A percentile compares a stretch with the other conserved stretches of the same genome.
phyloP scores from a whole-genome alignment of 2,113 vertebrate species.

The Sebastes schlegelii region DNA sequence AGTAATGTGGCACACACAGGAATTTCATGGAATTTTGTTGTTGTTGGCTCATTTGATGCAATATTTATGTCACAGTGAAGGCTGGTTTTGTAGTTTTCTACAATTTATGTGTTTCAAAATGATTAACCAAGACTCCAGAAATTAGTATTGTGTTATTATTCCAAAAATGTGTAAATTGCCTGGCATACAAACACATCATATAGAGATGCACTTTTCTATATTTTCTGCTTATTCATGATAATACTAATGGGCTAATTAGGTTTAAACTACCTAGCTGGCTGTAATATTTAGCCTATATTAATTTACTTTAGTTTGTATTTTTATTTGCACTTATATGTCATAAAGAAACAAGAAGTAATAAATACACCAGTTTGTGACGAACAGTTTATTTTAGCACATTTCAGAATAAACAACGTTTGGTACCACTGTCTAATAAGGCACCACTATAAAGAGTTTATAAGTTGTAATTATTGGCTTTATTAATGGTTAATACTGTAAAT shows the following conservation, averaged over 20 bases:
- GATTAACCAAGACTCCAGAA: neutral
- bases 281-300: neutral
- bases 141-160: neutral
- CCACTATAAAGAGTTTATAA: neutral
- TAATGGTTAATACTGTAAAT: slow-evolving; percentile 9
- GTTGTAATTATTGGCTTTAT: neutral
- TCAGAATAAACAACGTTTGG: neutral
- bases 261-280: neutral
- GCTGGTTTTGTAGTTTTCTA: neutral
- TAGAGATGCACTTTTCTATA: neutral
- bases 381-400: neutral
- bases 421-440: neutral
- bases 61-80: neutral
- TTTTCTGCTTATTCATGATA: neutral
- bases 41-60: neutral
- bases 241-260: neutral
- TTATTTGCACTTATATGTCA: neutral
- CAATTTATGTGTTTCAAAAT: neutral
- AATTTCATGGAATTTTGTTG: slow-evolving; percentile 3
- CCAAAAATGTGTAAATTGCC: neutral
- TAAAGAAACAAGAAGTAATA: neutral
- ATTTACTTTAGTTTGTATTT: neutral
- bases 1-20: neutral
- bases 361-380: neutral
- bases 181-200: neutral